phyloP scores from a whole-genome alignment of 2,797 vertebrate species.

The Alcedo atthis region DNA sequence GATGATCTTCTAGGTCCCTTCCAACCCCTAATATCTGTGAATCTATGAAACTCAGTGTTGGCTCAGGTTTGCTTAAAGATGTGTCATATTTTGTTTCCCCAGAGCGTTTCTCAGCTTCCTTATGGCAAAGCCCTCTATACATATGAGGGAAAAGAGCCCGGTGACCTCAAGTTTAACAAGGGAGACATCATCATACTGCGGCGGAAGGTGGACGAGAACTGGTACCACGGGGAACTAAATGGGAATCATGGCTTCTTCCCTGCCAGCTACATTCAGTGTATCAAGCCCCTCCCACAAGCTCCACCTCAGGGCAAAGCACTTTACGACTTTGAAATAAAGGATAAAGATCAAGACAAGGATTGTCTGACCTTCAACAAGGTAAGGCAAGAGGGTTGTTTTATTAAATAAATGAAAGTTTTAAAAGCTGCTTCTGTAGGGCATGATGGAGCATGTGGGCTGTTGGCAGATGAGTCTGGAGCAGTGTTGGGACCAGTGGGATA shows the following conservation, averaged over 20 bases:
- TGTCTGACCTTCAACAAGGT: conserved; percentile 98
- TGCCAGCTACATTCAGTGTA: conserved; percentile 93
- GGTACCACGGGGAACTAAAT: conserved; percentile 96
- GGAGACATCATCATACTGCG: conserved; percentile 96
- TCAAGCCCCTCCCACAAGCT: conserved; percentile 91
- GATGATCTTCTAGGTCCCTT: too few species aligned
- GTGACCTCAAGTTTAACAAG: conserved; percentile 95
- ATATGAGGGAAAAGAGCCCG: conserved; percentile 96
- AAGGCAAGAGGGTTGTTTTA: background rate
- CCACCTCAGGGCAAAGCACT: conserved; percentile 96
- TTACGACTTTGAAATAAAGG: conserved; percentile 98
- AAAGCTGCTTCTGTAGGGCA: background rate
- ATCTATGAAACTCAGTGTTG: background rate
- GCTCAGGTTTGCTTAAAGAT: background rate
- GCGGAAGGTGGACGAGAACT: conserved; percentile 94
- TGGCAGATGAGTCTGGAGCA: background rate
- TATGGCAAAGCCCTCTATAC: conserved; percentile 95
- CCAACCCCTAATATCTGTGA: too few species aligned
- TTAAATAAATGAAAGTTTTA: background rate
- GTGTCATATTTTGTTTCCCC: conserved; percentile 29
- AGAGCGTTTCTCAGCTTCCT: conserved; percentile 92
- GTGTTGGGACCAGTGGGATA: background rate
- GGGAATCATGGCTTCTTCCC: conserved; percentile 95
- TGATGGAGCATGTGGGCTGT: rapidly evolving
- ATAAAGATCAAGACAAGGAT: conserved; percentile 98